A percentile compares a stretch with the other conserved stretches of the same genome.
These are phyloP conservation scores for Stenichneumon culpator DNA, from an alignment of 2,888 invertebrate species.

Conservation along the genomic window DNA sequence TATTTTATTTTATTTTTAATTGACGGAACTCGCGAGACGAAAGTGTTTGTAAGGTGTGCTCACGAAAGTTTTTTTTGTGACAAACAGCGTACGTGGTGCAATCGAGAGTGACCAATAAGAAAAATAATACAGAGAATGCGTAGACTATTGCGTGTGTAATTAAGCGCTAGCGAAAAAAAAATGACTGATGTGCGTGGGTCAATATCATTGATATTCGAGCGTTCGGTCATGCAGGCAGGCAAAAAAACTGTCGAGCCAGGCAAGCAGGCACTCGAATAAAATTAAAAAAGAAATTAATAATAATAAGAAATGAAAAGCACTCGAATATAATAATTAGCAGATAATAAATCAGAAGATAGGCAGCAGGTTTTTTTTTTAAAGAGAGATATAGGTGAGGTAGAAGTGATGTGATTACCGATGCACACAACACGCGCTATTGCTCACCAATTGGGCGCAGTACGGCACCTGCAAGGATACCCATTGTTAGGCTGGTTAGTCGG, in stretches of 20 bases:
- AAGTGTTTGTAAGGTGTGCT: slow-evolving; percentile 62
- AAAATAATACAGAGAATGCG: not conserved
- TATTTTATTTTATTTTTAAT: slow-evolving; percentile 12
- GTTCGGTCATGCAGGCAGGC: slow-evolving; percentile 8
- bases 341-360: slow-evolving; percentile 58
- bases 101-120: slow-evolving; percentile 41
- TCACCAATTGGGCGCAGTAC: slow-evolving; percentile 97
- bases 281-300: not conserved
- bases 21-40: slow-evolving; percentile 7
- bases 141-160: slow-evolving; percentile 8
- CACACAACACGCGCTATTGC: slow-evolving; percentile 98
- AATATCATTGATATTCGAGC: slow-evolving; percentile 1
- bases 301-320: slow-evolving; percentile 25
- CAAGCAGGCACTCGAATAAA: slow-evolving; percentile 4
- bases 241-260: slow-evolving; percentile 13
- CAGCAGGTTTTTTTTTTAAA: slow-evolving; percentile 68
- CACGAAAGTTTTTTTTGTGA: slow-evolving; percentile 48
- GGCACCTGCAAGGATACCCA: slow-evolving; percentile 91
- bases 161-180: not conserved
- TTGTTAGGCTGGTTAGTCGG: slow-evolving; percentile 83
- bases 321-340: slow-evolving; percentile 45
- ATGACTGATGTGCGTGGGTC: not conserved
- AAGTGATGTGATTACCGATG: slow-evolving; percentile 96
- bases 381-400: slow-evolving; percentile 87
- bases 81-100: slow-evolving; percentile 59